Evolutionary conservation across 2,113 vertebrate genomes (phyloP).

Genomic region (Leucopsar rothschildi): DNA sequence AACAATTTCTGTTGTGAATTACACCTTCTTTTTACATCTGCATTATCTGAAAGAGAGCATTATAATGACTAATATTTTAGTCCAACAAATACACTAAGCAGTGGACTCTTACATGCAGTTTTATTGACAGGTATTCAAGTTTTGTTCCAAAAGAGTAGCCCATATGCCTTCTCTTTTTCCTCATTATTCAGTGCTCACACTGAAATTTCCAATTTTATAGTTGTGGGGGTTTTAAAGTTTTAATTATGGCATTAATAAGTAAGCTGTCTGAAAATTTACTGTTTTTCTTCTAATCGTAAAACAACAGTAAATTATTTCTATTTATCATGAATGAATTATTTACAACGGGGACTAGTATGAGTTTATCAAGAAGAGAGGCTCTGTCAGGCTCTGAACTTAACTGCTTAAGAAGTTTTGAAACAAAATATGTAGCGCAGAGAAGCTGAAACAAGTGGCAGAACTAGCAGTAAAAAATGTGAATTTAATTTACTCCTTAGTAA

Average conservation of each 20-base stretch:
- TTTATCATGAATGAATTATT: neutral
- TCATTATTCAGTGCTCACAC: neutral
- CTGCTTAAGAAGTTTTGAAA: neutral
- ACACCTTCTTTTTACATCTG: neutral
- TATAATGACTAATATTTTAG: neutral
- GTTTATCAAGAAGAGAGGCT: neutral
- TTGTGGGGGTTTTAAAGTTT: accelerated
- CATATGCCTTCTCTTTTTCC: neutral
- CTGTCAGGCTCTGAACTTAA: neutral
- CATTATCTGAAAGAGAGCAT: neutral
- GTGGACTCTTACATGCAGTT: neutral
- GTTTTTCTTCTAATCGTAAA: neutral
- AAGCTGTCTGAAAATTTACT: neutral
- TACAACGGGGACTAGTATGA: neutral
- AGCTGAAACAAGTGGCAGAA: neutral
- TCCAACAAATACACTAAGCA: neutral
- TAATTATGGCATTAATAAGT: neutral
- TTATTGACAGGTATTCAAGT: neutral
- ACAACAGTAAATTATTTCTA: neutral
- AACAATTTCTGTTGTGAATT: neutral
- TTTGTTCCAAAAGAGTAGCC: neutral
- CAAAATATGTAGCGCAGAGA: neutral
- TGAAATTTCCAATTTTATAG: neutral
- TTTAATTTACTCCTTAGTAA: neutral
- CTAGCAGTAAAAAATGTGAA: neutral